phyloP scores from a whole-genome alignment of 2,888 invertebrate species.

The Cephus spinipes region DNA sequence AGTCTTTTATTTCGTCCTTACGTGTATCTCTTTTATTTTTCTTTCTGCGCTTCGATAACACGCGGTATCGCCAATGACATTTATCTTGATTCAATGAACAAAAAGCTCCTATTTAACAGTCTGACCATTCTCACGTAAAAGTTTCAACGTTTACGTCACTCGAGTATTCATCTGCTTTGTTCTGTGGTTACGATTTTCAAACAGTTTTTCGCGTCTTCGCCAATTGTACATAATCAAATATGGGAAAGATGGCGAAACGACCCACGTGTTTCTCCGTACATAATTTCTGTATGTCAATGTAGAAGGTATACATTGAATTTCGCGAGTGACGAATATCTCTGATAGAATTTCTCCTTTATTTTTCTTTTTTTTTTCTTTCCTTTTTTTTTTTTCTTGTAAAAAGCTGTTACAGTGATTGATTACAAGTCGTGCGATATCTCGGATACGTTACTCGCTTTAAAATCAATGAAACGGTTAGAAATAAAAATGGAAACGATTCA shows the following conservation, averaged over 20 bases:
- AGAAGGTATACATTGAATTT: no score
- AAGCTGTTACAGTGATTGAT: background rate
- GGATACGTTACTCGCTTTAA: background rate
- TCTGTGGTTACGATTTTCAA: background rate
- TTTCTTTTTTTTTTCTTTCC: no score
- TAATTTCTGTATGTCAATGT: no score
- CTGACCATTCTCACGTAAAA: background rate
- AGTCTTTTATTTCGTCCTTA: background rate
- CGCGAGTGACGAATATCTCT: no score
- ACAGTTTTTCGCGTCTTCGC: background rate
- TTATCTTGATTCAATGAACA: background rate
- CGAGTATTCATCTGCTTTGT: background rate
- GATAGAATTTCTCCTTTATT: no score
- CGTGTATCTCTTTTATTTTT: background rate
- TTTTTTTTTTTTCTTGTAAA: background rate
- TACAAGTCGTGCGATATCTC: background rate
- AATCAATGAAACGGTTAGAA: background rate
- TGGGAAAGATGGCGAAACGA: background rate
- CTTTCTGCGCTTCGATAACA: background rate
- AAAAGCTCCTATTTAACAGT: background rate
- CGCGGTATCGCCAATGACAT: no score
- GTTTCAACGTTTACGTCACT: background rate
- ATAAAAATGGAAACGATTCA: constrained; percentile 29
- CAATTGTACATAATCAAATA: background rate
- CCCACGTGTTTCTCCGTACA: no score